A percentile compares a stretch with the other conserved stretches of the same genome.
phyloP scores from a whole-genome alignment of 2,113 vertebrate species.

The Trematocara stigmaticum region DNA sequence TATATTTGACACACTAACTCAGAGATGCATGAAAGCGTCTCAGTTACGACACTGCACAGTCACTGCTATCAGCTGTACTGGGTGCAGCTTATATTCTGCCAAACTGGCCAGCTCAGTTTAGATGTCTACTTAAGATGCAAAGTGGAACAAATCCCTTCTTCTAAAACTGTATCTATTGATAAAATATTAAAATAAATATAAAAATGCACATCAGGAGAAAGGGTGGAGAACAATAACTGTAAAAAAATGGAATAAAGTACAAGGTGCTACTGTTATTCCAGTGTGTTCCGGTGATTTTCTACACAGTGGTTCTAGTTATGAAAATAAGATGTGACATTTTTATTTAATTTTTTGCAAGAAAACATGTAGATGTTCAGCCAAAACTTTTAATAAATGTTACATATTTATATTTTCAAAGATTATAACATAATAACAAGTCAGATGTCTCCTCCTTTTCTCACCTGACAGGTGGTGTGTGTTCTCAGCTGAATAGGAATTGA shows the following conservation, averaged over 20 bases:
- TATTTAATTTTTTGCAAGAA: not conserved
- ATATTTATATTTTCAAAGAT: not conserved
- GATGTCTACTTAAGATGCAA: not conserved
- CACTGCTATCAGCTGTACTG: not conserved
- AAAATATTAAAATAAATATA: not conserved
- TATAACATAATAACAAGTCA: not conserved
- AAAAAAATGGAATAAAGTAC: not conserved
- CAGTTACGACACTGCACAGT: not conserved
- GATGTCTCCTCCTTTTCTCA: conserved; percentile 20
- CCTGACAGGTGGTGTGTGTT: conserved; percentile 87
- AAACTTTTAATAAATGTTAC: not conserved
- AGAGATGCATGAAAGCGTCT: not conserved
- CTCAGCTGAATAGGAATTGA: conserved; percentile 78
- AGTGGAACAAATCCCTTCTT: not conserved
- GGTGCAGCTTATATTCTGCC: not conserved
- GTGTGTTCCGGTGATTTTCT: not conserved
- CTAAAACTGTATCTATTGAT: not conserved
- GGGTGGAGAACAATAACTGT: not conserved
- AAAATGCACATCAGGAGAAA: not conserved
- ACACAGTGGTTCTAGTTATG: not conserved
- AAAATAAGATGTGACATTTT: not conserved
- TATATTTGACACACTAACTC: not conserved
- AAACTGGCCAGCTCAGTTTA: not conserved
- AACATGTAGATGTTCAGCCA: not conserved
- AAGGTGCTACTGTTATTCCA: not conserved